Base-by-base conservation (phyloP, 2,797 vertebrate genomes). In the Peromyscus attwateri region DNA sequence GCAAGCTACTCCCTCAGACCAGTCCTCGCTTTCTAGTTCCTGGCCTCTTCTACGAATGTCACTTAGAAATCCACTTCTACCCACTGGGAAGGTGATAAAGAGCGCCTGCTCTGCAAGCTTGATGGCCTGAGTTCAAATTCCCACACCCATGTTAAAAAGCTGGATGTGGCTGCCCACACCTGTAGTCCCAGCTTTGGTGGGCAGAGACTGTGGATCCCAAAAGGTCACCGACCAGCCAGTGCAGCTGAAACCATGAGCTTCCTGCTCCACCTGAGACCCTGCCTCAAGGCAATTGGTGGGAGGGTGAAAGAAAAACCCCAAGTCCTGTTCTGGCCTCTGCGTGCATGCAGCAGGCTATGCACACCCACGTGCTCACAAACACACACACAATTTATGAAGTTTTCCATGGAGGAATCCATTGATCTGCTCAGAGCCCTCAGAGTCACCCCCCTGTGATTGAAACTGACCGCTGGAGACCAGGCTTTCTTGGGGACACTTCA, bases 81-180 rank as follows among this genome's bases (percentile, higher is more conserved):
- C 68, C 68, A 3, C 64, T 49, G 19, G 43, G 12, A 49, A 85
- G 64, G n/a, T 8, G 29, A 49, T 49, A 29, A 49, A 68, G 75
- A 70, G 62, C 31, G 3, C 64, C 43, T n/a, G 19, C 12, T 66
- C 43, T 16, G 31, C 12, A 3, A n/a, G 10, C 25, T 6, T 49
- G 6, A 52, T 16, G 43, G 21, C 64, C 21, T 25, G 43, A 87
- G 43, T 87, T 87, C 19, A 31, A 87, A 85, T n/a, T 31, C 43
- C 43, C 1, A 27, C 31, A n/a, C 31, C 21, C 43, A 52, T n/a
- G 21, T 52, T 31, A 25, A 85, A 85, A 68, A 31, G 21, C 31
- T 49, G 12, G 12, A 31, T 19, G 7, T 23, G 29, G 4, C 60
- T 19, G 0, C 17, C 16, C 2, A 0, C 6, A 8, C 40, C 62